Base-by-base conservation (phyloP, 2,888 invertebrate genomes). In the Hirtodrosophila trivittata region DNA sequence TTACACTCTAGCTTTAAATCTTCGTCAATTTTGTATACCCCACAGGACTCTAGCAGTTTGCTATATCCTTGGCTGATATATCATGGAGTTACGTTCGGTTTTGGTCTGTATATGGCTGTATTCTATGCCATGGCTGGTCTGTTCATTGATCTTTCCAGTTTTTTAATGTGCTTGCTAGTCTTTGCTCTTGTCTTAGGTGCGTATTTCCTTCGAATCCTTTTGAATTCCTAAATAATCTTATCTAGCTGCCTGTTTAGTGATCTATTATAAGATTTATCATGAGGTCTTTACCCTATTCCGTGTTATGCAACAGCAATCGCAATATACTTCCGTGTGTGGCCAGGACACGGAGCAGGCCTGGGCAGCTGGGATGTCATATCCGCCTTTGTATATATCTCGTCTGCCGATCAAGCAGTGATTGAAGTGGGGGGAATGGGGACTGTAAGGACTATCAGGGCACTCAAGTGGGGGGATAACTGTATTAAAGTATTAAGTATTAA, bases 11-110 rank as follows among this genome's bases (percentile, higher is more conserved):
- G 18, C 18, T 21, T 21, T 21, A 18, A 16, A 38, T 38, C 5
- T 10, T 12, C n/a, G n/a, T 9, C 30, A 9, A 30, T 9, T 9
- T 25, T 9, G 6, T 21, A n/a, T 8, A 10, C 6, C n/a, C 38
- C 6, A 0, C 14, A 86, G 86, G 69, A 84, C 16, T 69, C 70
- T 7, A 55, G 75, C 47, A 45, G 75, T 5, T 47, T 82, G 13
- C 32, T 87, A 13, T 77, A 82, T 66, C 88, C 87, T 13, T 87
- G 87, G 88, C 50, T 87, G n/a, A 70, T 87, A 35, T 84, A 59
- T 45, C 82, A 87, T 54, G 87, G 86, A 18, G 51, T 87, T 42
- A 43, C 62, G n/a, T 87, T 86, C 35, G 85, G 87, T 3, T 49
- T 84, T 16, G 62, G 57, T 6, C 67, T 80, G 1, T 87, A 87